Evolutionary conservation across 37 sponge, comb jelly and placozoan species (phyloP).

Genomic region (Halisarca cf. caerulea): DNA sequence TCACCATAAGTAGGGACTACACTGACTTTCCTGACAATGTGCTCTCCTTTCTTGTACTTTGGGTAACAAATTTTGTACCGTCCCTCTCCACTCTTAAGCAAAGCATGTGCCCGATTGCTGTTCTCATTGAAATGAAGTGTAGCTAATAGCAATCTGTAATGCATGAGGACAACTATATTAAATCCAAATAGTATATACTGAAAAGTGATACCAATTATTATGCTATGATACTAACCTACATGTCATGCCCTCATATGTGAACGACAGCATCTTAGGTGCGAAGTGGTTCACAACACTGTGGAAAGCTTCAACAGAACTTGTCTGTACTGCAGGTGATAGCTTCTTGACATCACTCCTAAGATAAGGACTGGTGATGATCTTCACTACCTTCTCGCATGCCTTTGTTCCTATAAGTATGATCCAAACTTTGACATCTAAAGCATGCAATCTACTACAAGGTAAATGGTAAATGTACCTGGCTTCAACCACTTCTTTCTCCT

Average conservation of each 20-base stretch:
- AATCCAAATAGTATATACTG: not conserved
- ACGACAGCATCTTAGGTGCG: constrained; percentile 61
- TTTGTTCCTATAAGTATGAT: constrained; percentile 11
- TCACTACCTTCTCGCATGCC: constrained; percentile 39
- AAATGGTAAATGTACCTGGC: constrained; percentile 33
- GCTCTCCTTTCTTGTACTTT: not conserved
- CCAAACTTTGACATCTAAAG: not conserved
- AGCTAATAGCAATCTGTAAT: not conserved
- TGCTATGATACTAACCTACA: not conserved
- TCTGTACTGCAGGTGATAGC: constrained; percentile 53
- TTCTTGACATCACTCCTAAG: constrained; percentile 37
- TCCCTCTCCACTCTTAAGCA: not conserved
- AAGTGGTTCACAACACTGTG: constrained; percentile 68
- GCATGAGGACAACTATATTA: no score
- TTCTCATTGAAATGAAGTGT: constrained; percentile 27
- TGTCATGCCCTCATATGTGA: constrained; percentile 49
- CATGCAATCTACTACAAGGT: not conserved
- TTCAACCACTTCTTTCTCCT: constrained; percentile 60
- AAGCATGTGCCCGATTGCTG: not conserved
- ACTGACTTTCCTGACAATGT: not conserved
- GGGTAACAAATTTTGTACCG: not conserved
- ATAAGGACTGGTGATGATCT: not conserved
- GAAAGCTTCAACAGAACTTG: constrained; percentile 53
- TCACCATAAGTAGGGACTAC: not conserved
- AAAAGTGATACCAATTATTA: not conserved